Base-by-base conservation (phyloP, 2,888 invertebrate genomes). In the Cheilosia urbana region DNA sequence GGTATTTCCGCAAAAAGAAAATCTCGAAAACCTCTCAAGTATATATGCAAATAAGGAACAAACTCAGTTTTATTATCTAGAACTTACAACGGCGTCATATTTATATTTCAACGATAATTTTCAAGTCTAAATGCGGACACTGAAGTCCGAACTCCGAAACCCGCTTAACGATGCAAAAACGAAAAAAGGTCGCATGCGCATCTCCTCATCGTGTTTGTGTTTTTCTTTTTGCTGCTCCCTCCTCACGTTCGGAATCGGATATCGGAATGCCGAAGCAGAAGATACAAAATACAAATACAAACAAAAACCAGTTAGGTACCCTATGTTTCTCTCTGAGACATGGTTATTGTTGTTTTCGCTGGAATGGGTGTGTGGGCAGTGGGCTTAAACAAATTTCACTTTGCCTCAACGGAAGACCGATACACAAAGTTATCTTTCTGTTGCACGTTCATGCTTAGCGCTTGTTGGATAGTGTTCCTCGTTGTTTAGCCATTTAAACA, bases 291-390 rank as follows among this genome's bases (percentile, higher is more conserved):
- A 37, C 37, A 76, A 81, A 81, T 60, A 69, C 65, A 58, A 30
- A 30, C 30, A 9, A 55, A 75, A 81, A 81, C 81, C 81, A 76
- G 81, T 81, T 81, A 76, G 81, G 76, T 81, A 69, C 42, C 30
- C 55, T 49, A 49, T 55, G 19, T 45, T 30, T 30, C 30, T 9
- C 9, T 30, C 30, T 53, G 40, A 42, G 15, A 37, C 19, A 6
- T 30, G 17, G 17, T 37, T 21, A 6, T 37, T 49, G 42, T 42
- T 55, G n/a, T 66, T 45, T 68, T 68, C 17, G n/a, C 13, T 55
- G 42, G 17, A 19, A 40, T 53, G 45, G 55, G 37, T 37, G 40
- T 68, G 68, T 40, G 53, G 62, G 62, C 21, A n/a, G n/a, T n/a
- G n/a, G n/a, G n/a, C n/a, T n/a, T 55, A 13, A 21, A 24, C n/a